Conservation (phyloP, 2,113 vertebrate species). For the Chlorocebus sabaeus region DNA sequence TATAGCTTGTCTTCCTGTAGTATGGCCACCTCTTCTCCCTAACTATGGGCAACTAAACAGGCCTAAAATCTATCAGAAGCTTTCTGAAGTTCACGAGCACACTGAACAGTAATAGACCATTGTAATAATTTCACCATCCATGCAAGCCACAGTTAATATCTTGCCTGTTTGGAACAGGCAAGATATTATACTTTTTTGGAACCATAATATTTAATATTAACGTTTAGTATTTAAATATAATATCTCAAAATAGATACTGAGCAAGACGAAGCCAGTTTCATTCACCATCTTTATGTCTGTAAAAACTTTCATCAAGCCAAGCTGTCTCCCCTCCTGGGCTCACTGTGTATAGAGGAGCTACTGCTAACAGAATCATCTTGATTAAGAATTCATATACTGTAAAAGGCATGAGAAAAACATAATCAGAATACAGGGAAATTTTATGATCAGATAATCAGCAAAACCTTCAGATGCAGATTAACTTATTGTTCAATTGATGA, state of each 20-base stretch:
- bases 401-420: background rate
- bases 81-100: background rate
- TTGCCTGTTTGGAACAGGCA: background rate
- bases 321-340: background rate
- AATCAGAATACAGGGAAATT: constrained; percentile 18
- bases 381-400: constrained; percentile 28
- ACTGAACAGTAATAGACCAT: background rate
- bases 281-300: background rate
- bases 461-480: constrained; percentile 52
- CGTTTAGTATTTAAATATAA: background rate
- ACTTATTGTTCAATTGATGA: constrained; percentile 44
- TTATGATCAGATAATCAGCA: background rate
- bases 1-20: background rate
- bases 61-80: background rate
- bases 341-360: background rate
- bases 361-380: background rate
- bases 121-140: background rate
- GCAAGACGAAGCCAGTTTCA: background rate
- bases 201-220: background rate
- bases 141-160: background rate
- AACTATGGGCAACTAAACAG: background rate
- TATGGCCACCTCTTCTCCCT: background rate
- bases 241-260: background rate
- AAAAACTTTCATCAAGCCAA: background rate
- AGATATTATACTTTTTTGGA: background rate